These are phyloP conservation scores for Scolopax mira DNA, from an alignment of 2,113 vertebrate species.

Conservation along the genomic window DNA sequence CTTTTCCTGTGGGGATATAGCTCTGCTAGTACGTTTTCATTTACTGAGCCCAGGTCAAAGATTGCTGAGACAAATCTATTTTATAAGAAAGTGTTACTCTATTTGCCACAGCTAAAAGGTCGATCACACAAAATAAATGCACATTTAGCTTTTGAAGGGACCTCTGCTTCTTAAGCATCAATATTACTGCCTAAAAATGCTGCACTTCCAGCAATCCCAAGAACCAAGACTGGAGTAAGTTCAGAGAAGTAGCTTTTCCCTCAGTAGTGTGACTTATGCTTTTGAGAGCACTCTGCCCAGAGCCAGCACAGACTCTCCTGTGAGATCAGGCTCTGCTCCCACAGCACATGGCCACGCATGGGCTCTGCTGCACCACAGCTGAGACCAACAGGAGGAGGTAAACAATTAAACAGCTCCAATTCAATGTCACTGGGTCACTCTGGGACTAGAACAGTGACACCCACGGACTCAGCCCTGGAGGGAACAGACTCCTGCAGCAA, in stretches of 20 bases:
- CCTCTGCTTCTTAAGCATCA: neutral
- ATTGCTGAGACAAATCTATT: neutral
- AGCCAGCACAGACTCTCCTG: neutral
- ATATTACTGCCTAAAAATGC: neutral
- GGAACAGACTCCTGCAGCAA: neutral
- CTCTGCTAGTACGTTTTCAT: neutral
- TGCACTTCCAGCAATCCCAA: neutral
- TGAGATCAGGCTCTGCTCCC: neutral
- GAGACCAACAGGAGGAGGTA: neutral
- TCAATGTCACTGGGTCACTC: neutral
- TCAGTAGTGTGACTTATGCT: neutral
- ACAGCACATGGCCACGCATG: rapidly evolving
- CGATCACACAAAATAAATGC: neutral
- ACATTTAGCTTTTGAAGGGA: neutral
- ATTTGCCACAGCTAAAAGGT: neutral
- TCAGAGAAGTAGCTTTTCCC: neutral
- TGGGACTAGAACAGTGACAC: too few relatives aligned
- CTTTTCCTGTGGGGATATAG: neutral
- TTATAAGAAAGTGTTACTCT: neutral
- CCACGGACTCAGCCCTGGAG: rapidly evolving
- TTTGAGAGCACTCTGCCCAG: neutral
- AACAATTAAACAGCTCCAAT: neutral
- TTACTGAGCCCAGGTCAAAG: constrained; percentile 6
- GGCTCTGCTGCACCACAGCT: neutral
- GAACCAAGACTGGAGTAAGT: neutral